Percentiles rank a stretch among this genome's conserved stretches.
Conservation (phyloP, 2,113 vertebrate species). For the Anarhynchus alexandrinus region DNA sequence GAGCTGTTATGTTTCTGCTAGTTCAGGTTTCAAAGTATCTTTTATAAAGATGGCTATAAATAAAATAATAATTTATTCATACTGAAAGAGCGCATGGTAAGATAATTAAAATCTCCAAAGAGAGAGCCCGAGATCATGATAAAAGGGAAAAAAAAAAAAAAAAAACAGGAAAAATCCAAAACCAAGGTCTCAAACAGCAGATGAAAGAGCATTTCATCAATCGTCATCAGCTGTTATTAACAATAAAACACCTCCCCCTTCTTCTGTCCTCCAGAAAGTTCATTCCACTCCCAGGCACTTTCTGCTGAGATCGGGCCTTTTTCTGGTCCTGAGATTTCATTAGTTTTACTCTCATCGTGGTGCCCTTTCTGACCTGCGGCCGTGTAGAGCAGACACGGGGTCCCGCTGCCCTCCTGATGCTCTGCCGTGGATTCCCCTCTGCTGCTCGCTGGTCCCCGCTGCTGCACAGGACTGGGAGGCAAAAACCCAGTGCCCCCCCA, state of each 20-base stretch:
- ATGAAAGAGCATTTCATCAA: not conserved
- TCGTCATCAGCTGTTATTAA: not conserved
- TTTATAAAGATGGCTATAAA: not conserved
- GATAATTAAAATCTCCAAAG: conserved; percentile 25
- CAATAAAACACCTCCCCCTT: not conserved
- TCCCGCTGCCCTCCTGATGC: fast-evolving
- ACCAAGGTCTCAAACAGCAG: not conserved
- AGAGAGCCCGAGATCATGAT: not conserved
- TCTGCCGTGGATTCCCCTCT: not conserved
- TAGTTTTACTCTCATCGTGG: not conserved
- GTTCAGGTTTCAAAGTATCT: not conserved
- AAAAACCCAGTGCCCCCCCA: too few relatives aligned
- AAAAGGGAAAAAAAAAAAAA: not conserved
- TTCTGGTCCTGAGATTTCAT: not conserved
- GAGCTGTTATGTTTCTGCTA: not conserved
- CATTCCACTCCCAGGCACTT: not conserved
- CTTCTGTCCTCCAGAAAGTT: not conserved
- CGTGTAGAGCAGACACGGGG: fast-evolving
- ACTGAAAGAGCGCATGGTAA: not conserved
- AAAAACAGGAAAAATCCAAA: conserved; percentile 8
- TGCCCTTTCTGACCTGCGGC: not conserved
- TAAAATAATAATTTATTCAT: conserved; percentile 11
- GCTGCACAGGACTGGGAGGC: fast-evolving
- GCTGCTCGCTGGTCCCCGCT: not conserved
- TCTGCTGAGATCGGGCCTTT: not conserved